These are phyloP conservation scores for Nothocercus nigrocapillus DNA, from an alignment of 2,113 vertebrate genomes.

Conservation along the genomic window DNA sequence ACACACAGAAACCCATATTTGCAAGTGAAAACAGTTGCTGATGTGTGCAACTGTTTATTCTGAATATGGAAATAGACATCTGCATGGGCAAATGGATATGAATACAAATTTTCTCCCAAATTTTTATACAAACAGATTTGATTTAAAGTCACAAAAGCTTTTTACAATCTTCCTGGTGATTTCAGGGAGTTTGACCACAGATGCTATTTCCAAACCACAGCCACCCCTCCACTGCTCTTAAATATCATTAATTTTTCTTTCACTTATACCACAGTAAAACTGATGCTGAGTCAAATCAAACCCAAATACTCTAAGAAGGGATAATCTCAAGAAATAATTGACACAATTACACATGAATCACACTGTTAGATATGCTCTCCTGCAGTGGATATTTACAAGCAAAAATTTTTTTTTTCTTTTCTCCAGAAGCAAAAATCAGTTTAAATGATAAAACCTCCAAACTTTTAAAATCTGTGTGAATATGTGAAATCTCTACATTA, in stretches of 20 bases:
- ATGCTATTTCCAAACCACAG: neutral
- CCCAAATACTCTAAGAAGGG: neutral
- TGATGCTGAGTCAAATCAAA: neutral
- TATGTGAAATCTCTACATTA: neutral
- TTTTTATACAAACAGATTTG: neutral
- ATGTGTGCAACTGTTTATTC: constrained; percentile 24
- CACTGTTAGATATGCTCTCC: neutral
- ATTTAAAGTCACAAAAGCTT: neutral
- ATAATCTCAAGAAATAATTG: constrained; percentile 19
- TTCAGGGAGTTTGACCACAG: neutral
- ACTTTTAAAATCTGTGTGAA: neutral
- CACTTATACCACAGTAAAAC: neutral
- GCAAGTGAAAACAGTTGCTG: constrained; percentile 30
- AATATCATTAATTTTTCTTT: neutral
- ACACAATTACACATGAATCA: neutral
- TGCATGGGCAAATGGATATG: neutral
- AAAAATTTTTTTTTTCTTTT: neutral
- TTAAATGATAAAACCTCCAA: neutral
- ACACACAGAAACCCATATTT: neutral
- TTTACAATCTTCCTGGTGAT: neutral
- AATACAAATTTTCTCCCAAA: constrained; percentile 24
- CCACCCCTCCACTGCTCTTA: neutral
- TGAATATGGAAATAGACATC: constrained; percentile 43
- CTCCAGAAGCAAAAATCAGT: neutral
- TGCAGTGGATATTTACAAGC: neutral